phyloP scores from a whole-genome alignment of 2,888 invertebrate genomes.

The Tetragonisca angustula region DNA sequence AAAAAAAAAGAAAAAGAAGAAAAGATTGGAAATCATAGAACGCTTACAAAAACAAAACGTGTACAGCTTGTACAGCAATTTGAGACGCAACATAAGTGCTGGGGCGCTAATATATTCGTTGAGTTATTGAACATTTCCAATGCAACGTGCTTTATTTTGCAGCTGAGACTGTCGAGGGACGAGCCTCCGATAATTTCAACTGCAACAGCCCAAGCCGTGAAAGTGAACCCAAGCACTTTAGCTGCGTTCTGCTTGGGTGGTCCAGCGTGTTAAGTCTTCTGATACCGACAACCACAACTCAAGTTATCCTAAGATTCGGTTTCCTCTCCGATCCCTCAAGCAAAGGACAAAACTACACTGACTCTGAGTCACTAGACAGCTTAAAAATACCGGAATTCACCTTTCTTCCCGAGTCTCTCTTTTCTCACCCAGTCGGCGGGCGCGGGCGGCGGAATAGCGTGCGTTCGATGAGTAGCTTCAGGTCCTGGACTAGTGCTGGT shows the following conservation, averaged over 20 bases:
- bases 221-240: slow-evolving; percentile 20
- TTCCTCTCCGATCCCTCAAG: slow-evolving; percentile 21
- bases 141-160: slow-evolving; percentile 14
- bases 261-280: slow-evolving; percentile 1
- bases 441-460: slow-evolving; percentile 86
- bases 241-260: slow-evolving; percentile 4
- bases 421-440: slow-evolving; percentile 94
- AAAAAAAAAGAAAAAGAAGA: slow-evolving; percentile 17
- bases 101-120: slow-evolving; percentile 16
- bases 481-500: slow-evolving; percentile 84
- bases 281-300: slow-evolving; percentile 16
- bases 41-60: slow-evolving; percentile 33
- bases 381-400: slow-evolving; percentile 97
- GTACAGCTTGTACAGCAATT: slow-evolving; percentile 8
- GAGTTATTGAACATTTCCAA: slow-evolving; percentile 22
- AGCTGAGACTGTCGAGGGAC: background rate
- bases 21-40: slow-evolving; percentile 32
- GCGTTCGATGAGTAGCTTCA: slow-evolving; percentile 81
- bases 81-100: slow-evolving; percentile 30
- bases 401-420: slow-evolving; percentile 96
- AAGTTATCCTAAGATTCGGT: slow-evolving; percentile 16
- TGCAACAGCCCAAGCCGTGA: slow-evolving; percentile 1
- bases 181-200: background rate
- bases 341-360: slow-evolving; percentile 32
- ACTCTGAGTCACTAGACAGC: slow-evolving; percentile 36